phyloP scores from a whole-genome alignment of 2,797 vertebrate species.

The Periparus ater region DNA sequence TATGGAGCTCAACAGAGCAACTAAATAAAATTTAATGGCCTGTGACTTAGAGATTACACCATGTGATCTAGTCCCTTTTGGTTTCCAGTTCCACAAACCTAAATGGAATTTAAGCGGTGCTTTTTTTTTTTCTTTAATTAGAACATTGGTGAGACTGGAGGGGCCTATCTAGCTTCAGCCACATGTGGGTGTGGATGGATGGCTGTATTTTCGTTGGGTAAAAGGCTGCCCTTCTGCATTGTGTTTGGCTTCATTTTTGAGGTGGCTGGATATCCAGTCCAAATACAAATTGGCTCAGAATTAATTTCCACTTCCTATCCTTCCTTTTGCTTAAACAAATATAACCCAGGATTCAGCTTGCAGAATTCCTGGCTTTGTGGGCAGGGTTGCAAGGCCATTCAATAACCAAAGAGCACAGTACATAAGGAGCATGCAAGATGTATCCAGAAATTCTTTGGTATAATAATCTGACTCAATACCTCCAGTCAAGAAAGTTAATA shows the following conservation, averaged over 20 bases:
- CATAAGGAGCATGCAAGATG: background rate
- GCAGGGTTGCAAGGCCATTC: background rate
- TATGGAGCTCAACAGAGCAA: constrained; percentile 43
- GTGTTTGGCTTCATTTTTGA: constrained; percentile 44
- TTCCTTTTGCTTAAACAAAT: constrained; percentile 29
- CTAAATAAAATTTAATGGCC: constrained; percentile 50
- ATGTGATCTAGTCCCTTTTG: constrained; percentile 44
- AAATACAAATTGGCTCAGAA: constrained; percentile 30
- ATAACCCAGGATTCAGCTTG: background rate
- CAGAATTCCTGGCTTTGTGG: background rate
- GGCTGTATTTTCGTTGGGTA: constrained; percentile 4
- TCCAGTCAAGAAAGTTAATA: constrained; percentile 29
- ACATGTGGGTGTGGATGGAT: background rate
- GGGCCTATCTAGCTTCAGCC: constrained; percentile 32
- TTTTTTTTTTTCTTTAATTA: constrained; percentile 10
- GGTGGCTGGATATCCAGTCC: constrained; percentile 18
- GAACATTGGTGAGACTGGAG: constrained; percentile 8
- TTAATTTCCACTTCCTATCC: constrained; percentile 49
- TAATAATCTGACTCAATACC: constrained; percentile 32
- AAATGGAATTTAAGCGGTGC: constrained; percentile 4
- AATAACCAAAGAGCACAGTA: background rate
- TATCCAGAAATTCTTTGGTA: constrained; percentile 9
- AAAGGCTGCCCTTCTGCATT: constrained; percentile 27
- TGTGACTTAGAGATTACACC: constrained; percentile 37
- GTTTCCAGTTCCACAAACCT: constrained; percentile 9